Conservation (phyloP, 2,797 vertebrate genomes). For the Loris lydekkerianus region DNA sequence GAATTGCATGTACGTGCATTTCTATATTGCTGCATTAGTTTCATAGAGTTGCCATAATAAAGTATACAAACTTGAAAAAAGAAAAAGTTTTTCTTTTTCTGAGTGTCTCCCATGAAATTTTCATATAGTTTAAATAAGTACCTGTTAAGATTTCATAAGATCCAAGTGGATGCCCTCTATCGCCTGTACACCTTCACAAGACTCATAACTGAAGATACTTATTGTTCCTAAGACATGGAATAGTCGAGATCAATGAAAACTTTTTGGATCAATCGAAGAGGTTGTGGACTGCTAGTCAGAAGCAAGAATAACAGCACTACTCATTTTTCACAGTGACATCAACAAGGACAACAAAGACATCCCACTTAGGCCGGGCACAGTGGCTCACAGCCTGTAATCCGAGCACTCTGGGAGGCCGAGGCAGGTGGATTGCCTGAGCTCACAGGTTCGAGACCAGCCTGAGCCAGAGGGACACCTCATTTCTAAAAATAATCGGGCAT, state of each 20-base stretch:
- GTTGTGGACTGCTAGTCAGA: neutral
- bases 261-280: neutral
- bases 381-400: too few species aligned
- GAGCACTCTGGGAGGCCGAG: too few species aligned
- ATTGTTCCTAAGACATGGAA: neutral
- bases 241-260: neutral
- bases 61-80: too few species aligned
- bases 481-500: too few species aligned
- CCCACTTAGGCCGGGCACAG: too few species aligned
- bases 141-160: neutral
- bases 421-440: too few species aligned
- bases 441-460: too few species aligned
- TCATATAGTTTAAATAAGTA: slow-evolving; percentile 30
- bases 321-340: slow-evolving; percentile 12
- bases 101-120: neutral
- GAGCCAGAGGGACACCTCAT: too few species aligned
- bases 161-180: neutral
- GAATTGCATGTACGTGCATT: neutral
- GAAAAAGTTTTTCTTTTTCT: too few species aligned
- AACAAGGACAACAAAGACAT: neutral
- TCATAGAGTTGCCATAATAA: neutral
- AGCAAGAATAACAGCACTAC: neutral
- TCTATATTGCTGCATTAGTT: neutral
- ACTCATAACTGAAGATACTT: slow-evolving; percentile 16
- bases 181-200: neutral